Base-by-base conservation (phyloP, 2,113 vertebrate species). In the Myrmophylax atrothorax region DNA sequence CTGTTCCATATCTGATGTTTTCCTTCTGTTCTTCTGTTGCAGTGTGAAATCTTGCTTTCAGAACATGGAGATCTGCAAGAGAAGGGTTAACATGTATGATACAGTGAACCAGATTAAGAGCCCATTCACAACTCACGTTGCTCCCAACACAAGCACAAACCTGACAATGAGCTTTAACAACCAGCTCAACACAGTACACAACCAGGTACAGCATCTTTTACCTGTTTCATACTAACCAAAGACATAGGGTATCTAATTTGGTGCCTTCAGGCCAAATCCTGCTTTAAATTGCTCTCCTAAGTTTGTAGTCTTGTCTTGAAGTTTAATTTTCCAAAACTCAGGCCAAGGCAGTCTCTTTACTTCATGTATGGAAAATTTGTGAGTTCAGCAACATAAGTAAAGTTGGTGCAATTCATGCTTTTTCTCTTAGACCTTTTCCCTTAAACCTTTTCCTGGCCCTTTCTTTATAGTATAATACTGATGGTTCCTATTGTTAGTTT, bases 11-110 rank as follows among this genome's bases (percentile, higher is more conserved):
- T 22, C 79, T 94, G 75, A 31, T 59, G 5, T 95, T 87, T 86
- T 50, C 66, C 35, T 68, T 83, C 60, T 87, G 46, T 89, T 42
- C 16, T 26, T 96, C 50, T 81, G 63, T 97, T 97, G 38, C 96
- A 99, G 99, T 75, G 99, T 99, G 90, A 99, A 99, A 96, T 99
- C 99, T 66, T 99, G 99, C 96, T 99, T 99, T 96, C 99, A 99
- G 93, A 99, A 99, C 74, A 99, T 99, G 99, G 99, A 99, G 95
- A 99, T 99, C 94, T 99, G 99, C 97, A 99, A 99, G 97, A 97
- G 99, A 78, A 98, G 99, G 93, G 99, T 98, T 96, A 99, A 98
- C 79, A 98, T 99, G 96, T 99, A 99, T 59, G 99, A 99, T 82
- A 99, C 98, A 49, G 98, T 99, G 77, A 98, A 98, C 92, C 98